Evolutionary conservation across 1,140 invertebrate genomes (phyloP).

Genomic region (Pachyrhynchus sulphureomaculatus): DNA sequence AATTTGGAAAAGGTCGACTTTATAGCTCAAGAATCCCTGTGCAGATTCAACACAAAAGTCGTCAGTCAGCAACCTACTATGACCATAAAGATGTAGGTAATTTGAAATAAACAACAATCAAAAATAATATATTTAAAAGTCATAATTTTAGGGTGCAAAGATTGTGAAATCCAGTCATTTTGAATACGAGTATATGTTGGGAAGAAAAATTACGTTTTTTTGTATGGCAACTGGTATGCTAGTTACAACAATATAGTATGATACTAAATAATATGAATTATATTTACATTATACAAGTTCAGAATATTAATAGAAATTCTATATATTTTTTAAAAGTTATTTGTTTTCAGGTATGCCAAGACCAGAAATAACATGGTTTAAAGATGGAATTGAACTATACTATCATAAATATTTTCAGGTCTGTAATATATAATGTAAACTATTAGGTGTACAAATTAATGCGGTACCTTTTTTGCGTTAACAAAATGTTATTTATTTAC

Average conservation of each 20-base stretch:
- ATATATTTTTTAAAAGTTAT: no score
- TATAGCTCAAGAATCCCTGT: conserved; percentile 60
- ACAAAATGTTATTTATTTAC: no score
- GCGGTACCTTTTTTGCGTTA: no score
- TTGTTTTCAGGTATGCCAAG: conserved; percentile 60
- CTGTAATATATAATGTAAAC: conserved; percentile 22
- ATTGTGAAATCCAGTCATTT: conserved; percentile 88
- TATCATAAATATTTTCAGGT: conserved; percentile 86
- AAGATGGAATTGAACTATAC: conserved; percentile 87
- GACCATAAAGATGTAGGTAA: conserved; percentile 70
- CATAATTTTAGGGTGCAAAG: conserved; percentile 75
- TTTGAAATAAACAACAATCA: not conserved
- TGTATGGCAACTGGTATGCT: conserved; percentile 77
- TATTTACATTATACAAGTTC: conserved; percentile 1
- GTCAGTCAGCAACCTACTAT: conserved; percentile 67
- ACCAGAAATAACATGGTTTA: conserved; percentile 90
- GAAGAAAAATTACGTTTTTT: conserved; percentile 89
- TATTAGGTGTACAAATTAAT: no score
- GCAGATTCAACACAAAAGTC: conserved; percentile 65
- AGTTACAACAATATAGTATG: not conserved
- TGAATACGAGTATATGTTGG: conserved; percentile 88
- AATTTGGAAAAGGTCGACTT: conserved; percentile 52
- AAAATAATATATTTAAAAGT: not conserved
- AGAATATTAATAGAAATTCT: no score
- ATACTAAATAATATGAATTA: not conserved